Percentiles rank a stretch among this genome's conserved stretches.
Evolutionary conservation across 2,797 vertebrate species (phyloP).

Genomic region (Carcharodon carcharias): DNA sequence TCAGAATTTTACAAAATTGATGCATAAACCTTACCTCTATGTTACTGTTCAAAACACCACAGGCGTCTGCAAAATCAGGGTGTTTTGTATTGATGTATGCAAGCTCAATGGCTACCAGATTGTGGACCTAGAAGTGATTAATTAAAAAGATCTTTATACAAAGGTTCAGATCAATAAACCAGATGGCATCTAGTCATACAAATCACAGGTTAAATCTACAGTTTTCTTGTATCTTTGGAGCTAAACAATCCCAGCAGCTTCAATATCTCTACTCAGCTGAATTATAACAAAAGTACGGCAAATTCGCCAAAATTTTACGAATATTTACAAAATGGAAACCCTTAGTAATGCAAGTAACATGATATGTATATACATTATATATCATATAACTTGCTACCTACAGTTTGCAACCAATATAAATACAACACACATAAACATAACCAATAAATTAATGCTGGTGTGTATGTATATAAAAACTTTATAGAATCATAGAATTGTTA

Average conservation of each 20-base stretch:
- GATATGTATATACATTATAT: neutral
- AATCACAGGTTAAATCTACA: neutral
- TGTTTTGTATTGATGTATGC: slow-evolving; percentile 99
- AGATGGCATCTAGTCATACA: neutral
- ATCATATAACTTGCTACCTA: neutral
- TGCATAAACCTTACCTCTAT: slow-evolving; percentile 73
- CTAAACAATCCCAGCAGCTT: neutral
- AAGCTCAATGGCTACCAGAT: slow-evolving; percentile 92
- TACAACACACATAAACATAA: neutral
- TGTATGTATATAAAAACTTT: too few relatives aligned
- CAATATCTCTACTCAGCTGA: neutral
- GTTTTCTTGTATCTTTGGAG: neutral
- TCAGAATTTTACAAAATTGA: neutral
- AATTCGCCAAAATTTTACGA: neutral
- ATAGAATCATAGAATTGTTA: neutral
- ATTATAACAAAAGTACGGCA: neutral
- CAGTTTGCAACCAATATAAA: neutral
- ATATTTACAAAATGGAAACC: neutral
- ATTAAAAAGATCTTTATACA: slow-evolving; percentile 2
- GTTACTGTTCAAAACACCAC: slow-evolving; percentile 95
- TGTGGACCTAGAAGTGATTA: slow-evolving; percentile 75
- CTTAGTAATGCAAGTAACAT: neutral
- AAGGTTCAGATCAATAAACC: neutral
- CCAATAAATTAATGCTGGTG: neutral
- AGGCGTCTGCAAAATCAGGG: slow-evolving; percentile 95